Base-by-base conservation (phyloP, 2,888 invertebrate species). In the Danaus chrysippus region DNA sequence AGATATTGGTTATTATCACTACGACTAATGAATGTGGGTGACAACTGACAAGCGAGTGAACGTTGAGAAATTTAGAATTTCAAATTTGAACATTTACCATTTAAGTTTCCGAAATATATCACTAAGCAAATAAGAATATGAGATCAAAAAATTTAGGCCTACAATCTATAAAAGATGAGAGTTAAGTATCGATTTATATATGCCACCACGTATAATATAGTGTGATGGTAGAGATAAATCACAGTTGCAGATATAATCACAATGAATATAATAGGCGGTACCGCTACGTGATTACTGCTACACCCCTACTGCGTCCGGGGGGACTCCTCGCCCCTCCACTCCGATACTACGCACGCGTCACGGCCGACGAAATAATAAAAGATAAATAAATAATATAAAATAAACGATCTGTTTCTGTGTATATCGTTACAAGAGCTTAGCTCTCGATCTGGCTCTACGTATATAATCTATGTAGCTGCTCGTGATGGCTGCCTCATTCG, bases 51-150 rank as follows among this genome's bases (percentile, higher is more conserved):
- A 87, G 86, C 87, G 82, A 80, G 81, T 76, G 79, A 82, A 82
- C 79, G 77, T 83, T 77, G 77, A 77, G 3, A 79, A 61, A 62
- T 62, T 62, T 62, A 86, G 88, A 89, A 88, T 89, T 89, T 89
- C 77, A 78, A 76, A 79, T 73, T 83, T 81, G 82, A 82, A 83
- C 81, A 83, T 83, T 84, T 82, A 84, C 83, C 83, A 82, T 83
- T 85, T 81, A 83, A 81, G 76, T 82, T 84, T 83, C 85, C 86
- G 81, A 88, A 86, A 82, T 69, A 83, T 87, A 89, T 84, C 84
- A 87, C 90, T 91, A 89, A 89, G 89, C 90, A 90, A 90, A 91
- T 90, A 85, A 91, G 90, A 90, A 87, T 89, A 90, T 91, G 91
- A 91, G 91, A 91, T 91, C 91, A 91, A 88, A 88, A 34, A 85